Evolutionary conservation across 2,888 invertebrate genomes (phyloP), one percentile per base, ranked within the genome.

Genomic region (Leptarthrus brevirostris): DNA sequence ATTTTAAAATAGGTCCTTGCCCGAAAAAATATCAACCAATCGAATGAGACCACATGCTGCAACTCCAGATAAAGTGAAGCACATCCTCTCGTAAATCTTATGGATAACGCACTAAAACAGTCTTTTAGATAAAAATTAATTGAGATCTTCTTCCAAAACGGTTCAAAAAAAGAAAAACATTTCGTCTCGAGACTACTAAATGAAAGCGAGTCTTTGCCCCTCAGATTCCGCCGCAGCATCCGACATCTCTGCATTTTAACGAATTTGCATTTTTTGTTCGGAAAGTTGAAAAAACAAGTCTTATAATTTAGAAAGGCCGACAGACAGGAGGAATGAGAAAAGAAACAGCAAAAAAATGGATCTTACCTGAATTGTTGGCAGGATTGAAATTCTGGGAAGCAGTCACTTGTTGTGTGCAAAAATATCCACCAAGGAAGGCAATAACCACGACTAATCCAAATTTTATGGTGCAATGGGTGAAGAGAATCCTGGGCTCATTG

Each of bases 271-370:
- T 64, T 58, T 58, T 36, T 58, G 34, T 10, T 18, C 36, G 24
- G 36, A 64, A 64, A 14, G 6, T 22, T 16, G 24, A 24, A 64
- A 64, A 64, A 64, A 44, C 64, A 22, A 24, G 44, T 44, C 64
- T 22, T 64, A 64, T 64, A 64, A 64, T 64, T 64, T 64, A 44
- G 64, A 64, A 47, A 47, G 64, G 64, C 64, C 64, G 49, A 54
- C 26, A 30, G 52, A 69, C 30, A 18, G 49, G 12, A 24, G 18
- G 16, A 14, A 52, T 52, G 49, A 18, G 14, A 20, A 69, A 69
- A 30, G 5, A 6, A 52, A 49, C 24, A 69, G 44, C 8, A 14
- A 52, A n/a, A 52, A 30, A 52, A 52, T 16, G 30, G 18, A 30
- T 44, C 52, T 26, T 69, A 69, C 69, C 69, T 69, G 69, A 49